A percentile compares a stretch with the other conserved stretches of the same genome.
Conservation (phyloP, 2,888 invertebrate genomes). For the Drosophila putrida region DNA sequence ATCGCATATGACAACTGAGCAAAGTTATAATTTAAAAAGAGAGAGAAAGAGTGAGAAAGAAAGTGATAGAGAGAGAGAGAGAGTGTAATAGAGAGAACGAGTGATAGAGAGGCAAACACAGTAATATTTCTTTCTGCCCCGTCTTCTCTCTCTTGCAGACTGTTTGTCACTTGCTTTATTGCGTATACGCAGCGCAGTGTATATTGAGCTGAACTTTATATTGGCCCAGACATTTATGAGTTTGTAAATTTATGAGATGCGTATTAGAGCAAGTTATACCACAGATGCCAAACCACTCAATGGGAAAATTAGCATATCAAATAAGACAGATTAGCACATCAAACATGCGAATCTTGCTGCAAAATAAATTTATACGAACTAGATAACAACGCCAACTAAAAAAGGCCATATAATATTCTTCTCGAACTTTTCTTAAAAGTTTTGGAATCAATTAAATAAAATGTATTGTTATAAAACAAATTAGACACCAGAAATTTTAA, state of each 20-base stretch:
- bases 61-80: background rate
- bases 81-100: background rate
- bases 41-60: conserved; percentile 3
- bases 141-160: background rate
- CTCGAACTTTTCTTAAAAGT: background rate
- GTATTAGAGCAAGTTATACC: conserved; percentile 25
- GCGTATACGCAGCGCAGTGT: conserved; percentile 62
- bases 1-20: conserved; percentile 60
- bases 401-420: background rate
- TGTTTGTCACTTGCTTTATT: conserved; percentile 56
- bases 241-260: conserved; percentile 46
- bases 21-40: conserved; percentile 36
- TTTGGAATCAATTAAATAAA: too few species aligned
- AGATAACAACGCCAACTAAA: background rate
- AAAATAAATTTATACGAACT: conserved; percentile 34
- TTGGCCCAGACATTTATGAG: conserved; percentile 48
- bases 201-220: conserved; percentile 32
- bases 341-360: conserved; percentile 14
- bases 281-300: conserved; percentile 44
- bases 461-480: too few species aligned
- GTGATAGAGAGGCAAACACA: background rate
- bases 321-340: conserved; percentile 58
- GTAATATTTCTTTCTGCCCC: background rate
- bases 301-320: conserved; percentile 69
- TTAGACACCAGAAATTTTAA: too few species aligned